Base-by-base conservation (phyloP, 2,888 invertebrate genomes). In the Chloroclystis v-ata region DNA sequence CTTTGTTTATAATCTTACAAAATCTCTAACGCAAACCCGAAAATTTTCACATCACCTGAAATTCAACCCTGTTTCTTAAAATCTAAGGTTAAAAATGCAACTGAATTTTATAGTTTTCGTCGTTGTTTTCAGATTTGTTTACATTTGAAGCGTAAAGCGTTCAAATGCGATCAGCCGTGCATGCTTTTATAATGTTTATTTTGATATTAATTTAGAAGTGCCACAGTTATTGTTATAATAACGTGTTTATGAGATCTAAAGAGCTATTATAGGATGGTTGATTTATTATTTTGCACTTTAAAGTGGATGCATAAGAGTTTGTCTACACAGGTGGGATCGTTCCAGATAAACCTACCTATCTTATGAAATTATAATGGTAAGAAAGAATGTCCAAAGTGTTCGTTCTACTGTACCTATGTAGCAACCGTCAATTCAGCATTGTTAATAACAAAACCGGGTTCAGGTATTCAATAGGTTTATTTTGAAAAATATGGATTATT, bases 1-100 rank as follows among this genome's bases (percentile, higher is more conserved):
- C 54, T 51, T 67, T 76, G 81, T 82, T 78, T 80, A 78, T 68
- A 59, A 65, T 52, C 69, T 67, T 60, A 67, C 72, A 65, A 66
- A 70, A 73, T 52, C 53, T 32, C 49, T 61, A 59, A 46, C 57
- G 53, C 57, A 65, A 63, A 54, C 50, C 49, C 43, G 56, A 56
- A 69, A 65, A 66, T 67, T 52, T 60, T 62, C 56, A 60, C 61
- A 64, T 58, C 61, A 58, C 48, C 53, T 62, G 60, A 71, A 65
- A 74, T 65, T 65, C 61, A 63, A 56, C 73, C 61, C 55, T 75
- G 71, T 60, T 14, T 46, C 42, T 68, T 33, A 61, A 53, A 65
- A 49, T 49, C 66, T 71, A 71, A 33, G 57, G 53, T 48, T 47
- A 28, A 24, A 28, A 47, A 49, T 54, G 43, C 37, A 33, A 13